Evolutionary conservation across 2,888 invertebrate species (phyloP), one percentile per base, ranked within the genome.

Genomic region (Drosophila nr. perissopoda): DNA sequence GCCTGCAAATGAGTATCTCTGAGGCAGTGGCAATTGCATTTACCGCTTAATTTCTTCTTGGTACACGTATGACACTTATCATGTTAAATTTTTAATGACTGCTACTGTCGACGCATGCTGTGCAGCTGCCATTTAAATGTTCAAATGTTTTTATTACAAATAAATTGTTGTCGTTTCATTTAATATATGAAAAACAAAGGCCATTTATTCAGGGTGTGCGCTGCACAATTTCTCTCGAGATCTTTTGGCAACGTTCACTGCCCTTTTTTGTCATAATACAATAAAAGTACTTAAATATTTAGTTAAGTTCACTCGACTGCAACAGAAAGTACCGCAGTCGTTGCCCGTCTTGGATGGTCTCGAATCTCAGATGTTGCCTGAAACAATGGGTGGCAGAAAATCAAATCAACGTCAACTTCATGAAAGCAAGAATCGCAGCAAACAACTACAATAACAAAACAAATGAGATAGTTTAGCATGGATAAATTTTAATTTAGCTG

Each of bases 401-500:
- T 64, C 38, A 75, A 75, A 61, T 67, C 67, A 65, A 66, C 58
- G 36, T 51, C 70, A 62, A 62, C 49, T 10, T 48, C 78, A 42
- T 64, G 73, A 82, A 75, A 81, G 81, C 71, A 53, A 82, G 79
- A 82, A 79, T 57, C 53, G 54, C 61, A 65, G 21, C 52, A 57
- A 62, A 11, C 51, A 48, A 27, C 33, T 27, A 29, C 62, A 67
- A 29, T 38, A 66, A 51, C 27, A 73, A 27, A 57, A 54, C 60
- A 54, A 58, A 49, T 29, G 27, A 63, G 70, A 79, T 84, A 76
- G 81, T 71, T 82, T 82, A 68, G 78, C 85, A 74, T 58, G 82
- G 78, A 87, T 84, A 81, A 88, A 80, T 74, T 78, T 66, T 57
- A 81, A 75, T 67, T 70, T 70, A 69, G 66, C 74, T 71, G 38